phyloP scores from a whole-genome alignment of 2,113 vertebrate genomes.

The Labeo rohita region DNA sequence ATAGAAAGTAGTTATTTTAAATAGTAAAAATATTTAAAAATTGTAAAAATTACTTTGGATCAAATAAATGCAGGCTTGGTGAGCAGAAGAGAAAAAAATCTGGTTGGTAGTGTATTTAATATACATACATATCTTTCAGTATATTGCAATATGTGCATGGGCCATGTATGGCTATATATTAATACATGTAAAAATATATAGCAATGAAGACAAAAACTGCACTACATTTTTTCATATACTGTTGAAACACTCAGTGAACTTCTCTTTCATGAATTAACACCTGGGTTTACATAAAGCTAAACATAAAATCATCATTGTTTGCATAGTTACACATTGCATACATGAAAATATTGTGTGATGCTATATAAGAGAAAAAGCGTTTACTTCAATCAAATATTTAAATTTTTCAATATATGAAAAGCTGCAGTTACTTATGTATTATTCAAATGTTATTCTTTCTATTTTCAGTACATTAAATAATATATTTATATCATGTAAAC shows the following conservation, averaged over 20 bases:
- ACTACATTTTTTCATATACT: not conserved
- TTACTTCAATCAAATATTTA: not conserved
- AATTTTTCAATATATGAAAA: not conserved
- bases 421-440: not conserved
- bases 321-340: not conserved
- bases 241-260: not conserved
- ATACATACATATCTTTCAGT: no score
- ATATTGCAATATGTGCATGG: not conserved
- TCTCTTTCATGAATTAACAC: not conserved
- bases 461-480: not conserved
- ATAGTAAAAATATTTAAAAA: no score
- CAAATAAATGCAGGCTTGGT: no score
- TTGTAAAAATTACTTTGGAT: no score
- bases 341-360: not conserved
- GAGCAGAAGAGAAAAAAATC: no score
- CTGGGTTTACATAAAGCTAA: not conserved
- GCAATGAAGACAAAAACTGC: not conserved
- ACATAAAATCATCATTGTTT: not conserved
- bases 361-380: not conserved
- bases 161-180: not conserved
- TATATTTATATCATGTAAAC: no score
- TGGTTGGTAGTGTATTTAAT: no score
- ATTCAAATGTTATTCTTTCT: not conserved
- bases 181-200: not conserved
- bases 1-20: no score